These are phyloP conservation scores for Linnaemya tessellans DNA, from an alignment of 2,888 invertebrate species.

Conservation along the genomic window DNA sequence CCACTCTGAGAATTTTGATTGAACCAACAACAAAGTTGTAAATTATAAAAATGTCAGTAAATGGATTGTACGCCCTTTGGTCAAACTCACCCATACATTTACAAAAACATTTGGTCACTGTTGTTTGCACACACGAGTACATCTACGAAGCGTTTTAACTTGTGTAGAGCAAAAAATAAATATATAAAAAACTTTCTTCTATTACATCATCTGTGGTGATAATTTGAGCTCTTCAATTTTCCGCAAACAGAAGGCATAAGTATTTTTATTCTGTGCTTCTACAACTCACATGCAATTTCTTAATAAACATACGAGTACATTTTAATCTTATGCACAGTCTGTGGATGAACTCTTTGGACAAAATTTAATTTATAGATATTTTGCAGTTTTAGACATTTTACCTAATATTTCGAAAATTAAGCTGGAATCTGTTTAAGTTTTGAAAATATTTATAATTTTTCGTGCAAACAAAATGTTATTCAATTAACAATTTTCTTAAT, in stretches of 20 bases:
- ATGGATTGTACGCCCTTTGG: constrained; percentile 10
- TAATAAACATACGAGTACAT: background rate
- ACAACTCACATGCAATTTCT: constrained; percentile 7
- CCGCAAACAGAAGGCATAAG: constrained; percentile 60
- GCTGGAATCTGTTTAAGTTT: no score
- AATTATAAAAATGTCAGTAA: constrained; percentile 67
- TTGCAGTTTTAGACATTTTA: no score
- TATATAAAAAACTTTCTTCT: constrained; percentile 64
- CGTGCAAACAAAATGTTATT: no score
- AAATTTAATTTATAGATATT: background rate
- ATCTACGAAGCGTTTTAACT: constrained; percentile 1
- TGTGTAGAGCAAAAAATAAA: constrained; percentile 11
- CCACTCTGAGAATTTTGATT: constrained; percentile 52
- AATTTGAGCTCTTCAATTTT: constrained; percentile 70
- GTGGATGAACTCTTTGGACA: background rate
- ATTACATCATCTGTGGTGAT: constrained; percentile 74
- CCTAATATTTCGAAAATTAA: no score
- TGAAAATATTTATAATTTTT: no score
- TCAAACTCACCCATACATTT: constrained; percentile 12
- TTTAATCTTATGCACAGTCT: background rate
- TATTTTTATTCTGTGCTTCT: constrained; percentile 30
- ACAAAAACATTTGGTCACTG: constrained; percentile 44
- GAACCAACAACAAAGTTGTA: constrained; percentile 61
- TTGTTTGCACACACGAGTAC: constrained; percentile 7
- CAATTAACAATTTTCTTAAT: no score